Evolutionary conservation across 2,797 vertebrate genomes (phyloP).

Genomic region (Sebastes elongatus): DNA sequence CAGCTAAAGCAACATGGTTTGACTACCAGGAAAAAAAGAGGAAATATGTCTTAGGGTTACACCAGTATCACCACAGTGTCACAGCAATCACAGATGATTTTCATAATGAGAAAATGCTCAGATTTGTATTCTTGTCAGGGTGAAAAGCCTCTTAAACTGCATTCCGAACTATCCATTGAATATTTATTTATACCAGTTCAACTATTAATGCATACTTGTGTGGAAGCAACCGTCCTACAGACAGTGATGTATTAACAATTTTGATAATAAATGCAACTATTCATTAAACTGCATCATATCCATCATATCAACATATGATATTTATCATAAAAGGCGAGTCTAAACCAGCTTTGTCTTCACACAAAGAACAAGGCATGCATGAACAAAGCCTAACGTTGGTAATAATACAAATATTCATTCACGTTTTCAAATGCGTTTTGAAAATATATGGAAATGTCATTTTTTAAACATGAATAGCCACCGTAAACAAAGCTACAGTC

Average conservation of each 20-base stretch:
- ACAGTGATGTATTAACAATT: not conserved
- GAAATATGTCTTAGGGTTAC: fast-evolving
- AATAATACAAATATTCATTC: not conserved
- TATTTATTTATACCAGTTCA: not conserved
- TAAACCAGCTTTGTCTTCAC: not conserved
- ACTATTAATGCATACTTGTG: not conserved
- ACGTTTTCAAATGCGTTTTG: not conserved
- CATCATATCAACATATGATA: not conserved
- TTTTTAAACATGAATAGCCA: not conserved
- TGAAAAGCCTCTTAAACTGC: not conserved
- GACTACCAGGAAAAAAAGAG: fast-evolving
- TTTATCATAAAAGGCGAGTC: not conserved
- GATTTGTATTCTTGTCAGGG: not conserved
- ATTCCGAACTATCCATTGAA: not conserved
- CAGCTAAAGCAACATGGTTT: not conserved
- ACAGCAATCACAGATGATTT: not conserved
- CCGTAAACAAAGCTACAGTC: conserved; percentile 14
- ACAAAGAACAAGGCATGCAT: conserved; percentile 22
- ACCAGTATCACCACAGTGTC: not conserved
- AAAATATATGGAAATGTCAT: not conserved
- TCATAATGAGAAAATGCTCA: not conserved
- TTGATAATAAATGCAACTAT: not conserved
- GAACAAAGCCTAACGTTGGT: not conserved
- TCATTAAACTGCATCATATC: not conserved
- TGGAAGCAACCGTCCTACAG: not conserved